phyloP scores from a whole-genome alignment of 2,797 vertebrate species.

The Dryobates pubescens region DNA sequence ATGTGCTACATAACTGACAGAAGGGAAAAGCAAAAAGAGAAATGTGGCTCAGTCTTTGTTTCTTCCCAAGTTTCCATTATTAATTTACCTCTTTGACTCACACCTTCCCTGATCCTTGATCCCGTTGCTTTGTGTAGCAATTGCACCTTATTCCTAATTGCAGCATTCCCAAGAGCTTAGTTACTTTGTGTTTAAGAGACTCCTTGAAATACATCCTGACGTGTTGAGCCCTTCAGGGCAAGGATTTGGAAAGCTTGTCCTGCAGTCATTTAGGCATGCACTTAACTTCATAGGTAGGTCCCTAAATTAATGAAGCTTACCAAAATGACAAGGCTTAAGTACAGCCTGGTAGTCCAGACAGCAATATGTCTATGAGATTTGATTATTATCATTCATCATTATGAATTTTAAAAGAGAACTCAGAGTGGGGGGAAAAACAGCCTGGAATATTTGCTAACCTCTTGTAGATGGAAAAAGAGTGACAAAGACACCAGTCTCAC shows the following conservation, averaged over 20 bases:
- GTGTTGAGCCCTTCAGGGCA: background rate
- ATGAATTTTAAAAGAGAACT: background rate
- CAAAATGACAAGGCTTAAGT: background rate
- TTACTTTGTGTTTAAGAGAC: background rate
- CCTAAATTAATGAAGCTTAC: background rate
- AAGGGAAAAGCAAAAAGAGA: background rate
- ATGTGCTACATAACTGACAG: background rate
- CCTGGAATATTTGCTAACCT: background rate
- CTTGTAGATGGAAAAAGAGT: background rate
- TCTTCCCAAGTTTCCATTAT: background rate
- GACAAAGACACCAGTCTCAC: background rate
- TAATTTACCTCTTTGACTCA: background rate
- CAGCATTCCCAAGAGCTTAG: background rate
- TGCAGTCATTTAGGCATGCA: background rate
- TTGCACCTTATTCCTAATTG: background rate
- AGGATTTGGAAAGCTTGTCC: background rate
- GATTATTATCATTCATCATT: background rate
- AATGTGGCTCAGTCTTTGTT: background rate
- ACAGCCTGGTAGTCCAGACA: background rate
- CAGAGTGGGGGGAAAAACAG: background rate
- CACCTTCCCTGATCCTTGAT: background rate
- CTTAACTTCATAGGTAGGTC: background rate
- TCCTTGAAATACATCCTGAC: background rate
- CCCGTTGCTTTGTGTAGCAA: background rate
- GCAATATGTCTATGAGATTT: background rate